Conservation (phyloP, 2,888 invertebrate species). For the Petrolisthes cinctipes region DNA sequence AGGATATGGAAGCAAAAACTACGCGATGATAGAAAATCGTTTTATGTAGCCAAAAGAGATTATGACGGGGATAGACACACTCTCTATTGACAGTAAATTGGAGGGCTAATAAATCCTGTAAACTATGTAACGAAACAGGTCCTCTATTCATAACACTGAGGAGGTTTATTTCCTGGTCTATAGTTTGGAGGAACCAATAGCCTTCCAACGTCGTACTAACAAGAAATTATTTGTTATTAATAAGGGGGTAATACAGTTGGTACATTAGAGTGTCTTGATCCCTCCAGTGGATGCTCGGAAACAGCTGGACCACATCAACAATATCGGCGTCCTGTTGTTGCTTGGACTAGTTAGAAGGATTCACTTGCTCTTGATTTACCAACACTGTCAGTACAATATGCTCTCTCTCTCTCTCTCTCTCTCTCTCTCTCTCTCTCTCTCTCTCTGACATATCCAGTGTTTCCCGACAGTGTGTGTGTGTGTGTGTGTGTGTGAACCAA, state of each 20-base stretch:
- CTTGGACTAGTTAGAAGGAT: too few species aligned
- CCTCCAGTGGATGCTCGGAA: not conserved
- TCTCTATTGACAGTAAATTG: not conserved
- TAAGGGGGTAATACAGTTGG: not conserved
- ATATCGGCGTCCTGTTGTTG: too few species aligned
- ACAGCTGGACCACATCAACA: too few species aligned
- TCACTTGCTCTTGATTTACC: too few species aligned
- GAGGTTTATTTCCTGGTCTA: not conserved
- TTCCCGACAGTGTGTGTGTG: not conserved
- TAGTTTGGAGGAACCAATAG: not conserved
- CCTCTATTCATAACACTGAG: too few species aligned
- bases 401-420: not conserved
- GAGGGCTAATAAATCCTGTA: not conserved
- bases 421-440: constrained; percentile 6
- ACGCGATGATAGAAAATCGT: too few species aligned
- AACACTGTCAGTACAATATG: not conserved
- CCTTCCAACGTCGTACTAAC: too few species aligned
- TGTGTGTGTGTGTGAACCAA: not conserved
- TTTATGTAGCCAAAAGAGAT: too few species aligned
- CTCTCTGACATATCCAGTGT: not conserved
- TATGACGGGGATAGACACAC: too few species aligned
- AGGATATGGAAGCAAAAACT: too few species aligned
- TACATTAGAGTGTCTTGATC: not conserved
- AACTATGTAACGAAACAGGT: too few species aligned
- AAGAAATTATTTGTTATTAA: too few species aligned